Percentiles rank a stretch among this genome's conserved stretches.
phyloP scores from a whole-genome alignment of 2,113 vertebrate species.

The Archocentrus centrarchus region DNA sequence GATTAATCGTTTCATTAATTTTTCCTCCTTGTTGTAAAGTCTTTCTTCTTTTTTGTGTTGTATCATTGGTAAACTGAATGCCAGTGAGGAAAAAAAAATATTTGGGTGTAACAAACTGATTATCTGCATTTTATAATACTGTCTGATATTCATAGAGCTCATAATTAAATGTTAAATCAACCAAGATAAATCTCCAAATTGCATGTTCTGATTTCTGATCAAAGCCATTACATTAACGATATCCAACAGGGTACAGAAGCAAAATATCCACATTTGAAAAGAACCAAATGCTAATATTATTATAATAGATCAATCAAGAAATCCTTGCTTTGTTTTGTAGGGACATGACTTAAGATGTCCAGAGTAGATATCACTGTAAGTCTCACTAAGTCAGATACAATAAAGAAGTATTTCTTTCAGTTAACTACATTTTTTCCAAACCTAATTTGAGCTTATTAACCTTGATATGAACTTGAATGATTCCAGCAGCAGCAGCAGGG shows the following conservation, averaged over 20 bases:
- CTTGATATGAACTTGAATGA: background rate
- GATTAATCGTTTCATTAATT: background rate
- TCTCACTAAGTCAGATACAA: background rate
- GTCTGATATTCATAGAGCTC: background rate
- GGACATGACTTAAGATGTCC: too few species aligned
- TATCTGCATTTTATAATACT: background rate
- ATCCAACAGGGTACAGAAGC: background rate
- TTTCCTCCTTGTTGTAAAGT: background rate
- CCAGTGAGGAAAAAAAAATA: background rate
- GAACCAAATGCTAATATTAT: too few species aligned
- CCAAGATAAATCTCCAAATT: background rate
- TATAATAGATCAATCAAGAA: too few species aligned
- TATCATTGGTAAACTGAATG: accelerated
- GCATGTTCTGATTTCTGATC: background rate
- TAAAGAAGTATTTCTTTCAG: background rate
- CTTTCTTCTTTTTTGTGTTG: background rate
- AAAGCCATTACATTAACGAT: background rate
- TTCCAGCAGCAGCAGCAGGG: background rate
- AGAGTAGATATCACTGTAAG: too few species aligned
- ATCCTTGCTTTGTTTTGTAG: too few species aligned
- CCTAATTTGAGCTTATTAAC: too few species aligned
- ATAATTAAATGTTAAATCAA: background rate
- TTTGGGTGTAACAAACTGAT: too few species aligned
- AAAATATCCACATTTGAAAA: background rate
- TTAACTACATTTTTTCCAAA: background rate